Evolutionary conservation across 2,113 vertebrate species (phyloP).

Genomic region (Vidua macroura): DNA sequence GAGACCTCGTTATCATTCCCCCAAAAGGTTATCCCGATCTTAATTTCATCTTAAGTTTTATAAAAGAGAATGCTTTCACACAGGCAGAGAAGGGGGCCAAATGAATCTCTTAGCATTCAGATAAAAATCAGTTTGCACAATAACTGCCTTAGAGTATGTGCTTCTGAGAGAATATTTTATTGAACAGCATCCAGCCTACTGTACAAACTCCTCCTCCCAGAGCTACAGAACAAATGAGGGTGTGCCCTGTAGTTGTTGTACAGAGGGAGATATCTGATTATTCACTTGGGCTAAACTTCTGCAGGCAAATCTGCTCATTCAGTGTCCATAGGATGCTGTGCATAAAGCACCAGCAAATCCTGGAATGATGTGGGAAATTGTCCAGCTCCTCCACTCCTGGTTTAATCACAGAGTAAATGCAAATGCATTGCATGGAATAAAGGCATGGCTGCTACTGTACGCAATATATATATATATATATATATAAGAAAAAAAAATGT

Average conservation of each 20-base stretch:
- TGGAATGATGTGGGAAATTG: not conserved
- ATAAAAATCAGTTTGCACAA: constrained; percentile 2
- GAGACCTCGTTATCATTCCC: not conserved
- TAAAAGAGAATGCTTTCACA: not conserved
- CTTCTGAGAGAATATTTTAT: constrained; percentile 15
- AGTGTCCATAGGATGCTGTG: not conserved
- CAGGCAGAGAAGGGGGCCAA: not conserved
- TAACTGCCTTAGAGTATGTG: not conserved
- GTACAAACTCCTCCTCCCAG: not conserved
- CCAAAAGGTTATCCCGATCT: not conserved
- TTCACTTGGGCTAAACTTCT: not conserved
- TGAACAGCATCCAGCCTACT: not conserved
- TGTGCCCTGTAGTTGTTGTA: not conserved
- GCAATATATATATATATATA: rapidly evolving
- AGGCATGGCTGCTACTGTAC: not conserved
- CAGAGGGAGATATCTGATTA: not conserved
- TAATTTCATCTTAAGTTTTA: constrained; percentile 34
- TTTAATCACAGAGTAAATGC: not conserved
- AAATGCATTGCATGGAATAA: not conserved
- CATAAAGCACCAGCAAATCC: not conserved
- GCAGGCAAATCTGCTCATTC: not conserved
- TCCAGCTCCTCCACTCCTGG: not conserved
- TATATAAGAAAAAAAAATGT: not conserved
- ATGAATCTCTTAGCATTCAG: not conserved
- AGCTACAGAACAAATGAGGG: constrained; percentile 9